Conservation (phyloP, 2,888 invertebrate genomes). For the Crocallis elinguaria region DNA sequence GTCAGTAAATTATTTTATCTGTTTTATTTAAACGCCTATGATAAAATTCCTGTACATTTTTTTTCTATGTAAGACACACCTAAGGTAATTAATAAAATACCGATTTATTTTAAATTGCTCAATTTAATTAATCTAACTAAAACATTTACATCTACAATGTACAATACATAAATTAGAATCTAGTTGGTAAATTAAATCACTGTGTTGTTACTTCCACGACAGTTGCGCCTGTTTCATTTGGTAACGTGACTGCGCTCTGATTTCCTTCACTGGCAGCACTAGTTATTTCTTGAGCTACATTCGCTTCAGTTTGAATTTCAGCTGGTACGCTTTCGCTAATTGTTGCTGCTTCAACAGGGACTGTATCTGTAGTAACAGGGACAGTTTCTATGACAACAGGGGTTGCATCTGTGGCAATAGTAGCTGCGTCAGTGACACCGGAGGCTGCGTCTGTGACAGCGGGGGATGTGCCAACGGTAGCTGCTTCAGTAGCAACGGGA, state of each 20-base stretch:
- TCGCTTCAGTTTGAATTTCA: constrained; percentile 27
- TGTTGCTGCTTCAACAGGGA: constrained; percentile 4
- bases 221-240: constrained; percentile 62
- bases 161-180: constrained; percentile 33
- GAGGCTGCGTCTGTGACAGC: constrained; percentile 13
- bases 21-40: constrained; percentile 9
- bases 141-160: constrained; percentile 25
- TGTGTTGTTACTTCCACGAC: constrained; percentile 66
- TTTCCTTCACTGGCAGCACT: constrained; percentile 10
- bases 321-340: constrained; percentile 9
- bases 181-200: constrained; percentile 37
- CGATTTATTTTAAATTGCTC: constrained; percentile 22
- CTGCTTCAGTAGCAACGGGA: constrained; percentile 6
- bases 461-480: too few species aligned
- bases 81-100: background rate
- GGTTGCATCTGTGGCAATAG: constrained; percentile 1
- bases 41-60: background rate
- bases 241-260: constrained; percentile 38
- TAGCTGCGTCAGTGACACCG: constrained; percentile 12
- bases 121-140: constrained; percentile 41
- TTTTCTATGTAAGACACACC: too few species aligned
- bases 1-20: constrained; percentile 5
- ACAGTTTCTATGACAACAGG: constrained; percentile 3
- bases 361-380: background rate
- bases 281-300: constrained; percentile 10